Evolutionary conservation across 2,797 vertebrate species (phyloP).

Genomic region (Gila robusta): DNA sequence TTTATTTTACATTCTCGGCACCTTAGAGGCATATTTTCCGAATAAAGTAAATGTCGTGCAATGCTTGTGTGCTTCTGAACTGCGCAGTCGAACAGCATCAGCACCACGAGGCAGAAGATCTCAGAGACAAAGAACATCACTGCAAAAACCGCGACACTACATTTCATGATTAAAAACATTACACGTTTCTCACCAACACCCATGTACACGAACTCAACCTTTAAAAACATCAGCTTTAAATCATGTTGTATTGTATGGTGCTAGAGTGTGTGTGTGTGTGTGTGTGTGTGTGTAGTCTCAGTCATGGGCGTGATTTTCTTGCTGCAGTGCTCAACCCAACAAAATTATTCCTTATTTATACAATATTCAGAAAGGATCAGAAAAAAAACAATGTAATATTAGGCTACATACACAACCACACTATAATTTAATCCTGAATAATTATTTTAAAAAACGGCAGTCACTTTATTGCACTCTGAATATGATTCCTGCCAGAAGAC

Average conservation of each 20-base stretch:
- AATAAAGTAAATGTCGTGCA: background rate
- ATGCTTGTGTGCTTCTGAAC: background rate
- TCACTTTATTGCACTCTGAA: background rate
- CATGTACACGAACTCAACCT: background rate
- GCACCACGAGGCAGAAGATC: constrained; percentile 26
- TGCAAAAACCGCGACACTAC: background rate
- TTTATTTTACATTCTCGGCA: background rate
- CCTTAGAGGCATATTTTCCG: background rate
- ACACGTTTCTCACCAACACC: background rate
- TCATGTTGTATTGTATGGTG: background rate
- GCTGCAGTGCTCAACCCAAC: constrained; percentile 39
- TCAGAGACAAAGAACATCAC: constrained; percentile 35
- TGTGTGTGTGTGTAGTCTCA: background rate
- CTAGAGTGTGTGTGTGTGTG: background rate
- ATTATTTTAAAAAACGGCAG: background rate
- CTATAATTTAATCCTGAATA: constrained; percentile 50
- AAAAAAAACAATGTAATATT: background rate
- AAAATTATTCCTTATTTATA: background rate
- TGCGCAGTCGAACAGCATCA: constrained; percentile 44
- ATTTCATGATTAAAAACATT: background rate
- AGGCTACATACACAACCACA: constrained; percentile 69
- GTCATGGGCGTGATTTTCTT: constrained; percentile 44
- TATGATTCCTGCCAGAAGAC: background rate
- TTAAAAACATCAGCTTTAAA: background rate
- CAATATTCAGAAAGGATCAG: background rate